Base-by-base conservation (phyloP, 2,888 invertebrate genomes). In the Limnephilus rhombicus region DNA sequence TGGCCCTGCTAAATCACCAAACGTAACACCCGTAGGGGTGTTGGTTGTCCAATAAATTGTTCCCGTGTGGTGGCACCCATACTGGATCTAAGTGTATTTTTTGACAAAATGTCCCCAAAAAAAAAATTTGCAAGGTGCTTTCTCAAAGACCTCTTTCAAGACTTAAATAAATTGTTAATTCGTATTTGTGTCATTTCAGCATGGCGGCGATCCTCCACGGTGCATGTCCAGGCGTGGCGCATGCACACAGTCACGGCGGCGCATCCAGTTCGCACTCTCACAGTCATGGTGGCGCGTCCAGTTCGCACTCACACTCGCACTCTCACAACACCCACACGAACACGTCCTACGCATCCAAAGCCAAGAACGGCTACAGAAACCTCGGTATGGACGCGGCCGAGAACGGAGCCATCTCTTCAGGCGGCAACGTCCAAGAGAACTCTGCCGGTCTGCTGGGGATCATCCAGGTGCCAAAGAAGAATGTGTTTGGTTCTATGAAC, bases 191-290 rank as follows among this genome's bases (percentile, higher is more conserved):
- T 92, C 91, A 94, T 95, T 96, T 85, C 95, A 98, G 98, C 93
- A 97, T 99, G 97, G 98, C 98, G 53, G 95, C 97, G 85, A 97
- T 98, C 92, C 96, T 99, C 92, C 98, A 98, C 94, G 97, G 97
- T 4, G 97, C 97, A 93, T 97, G 97, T 93, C 95, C 96, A 15
- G 96, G 95, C 91, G 95, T 96, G 29, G 95, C 94, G 82, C 95
- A 95, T 94, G 92, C 95, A 92, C 96, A 96, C 94, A 94, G 96
- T 41, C 96, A 96, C 94, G 94, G 95, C 92, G 96, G 96, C 93
- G 93, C 94, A 45, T 94, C 94, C 92, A 97, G 15, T 15, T 80
- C 15, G 80, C 91, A 90, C 83, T 31, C 94, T 31, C 93, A 85
- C 89, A 90, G 85, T 49, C 49, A 49, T 15, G 49, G 49, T 15